These are phyloP conservation scores for Dipus sagitta DNA, from an alignment of 2,797 vertebrate genomes.

Conservation along the genomic window DNA sequence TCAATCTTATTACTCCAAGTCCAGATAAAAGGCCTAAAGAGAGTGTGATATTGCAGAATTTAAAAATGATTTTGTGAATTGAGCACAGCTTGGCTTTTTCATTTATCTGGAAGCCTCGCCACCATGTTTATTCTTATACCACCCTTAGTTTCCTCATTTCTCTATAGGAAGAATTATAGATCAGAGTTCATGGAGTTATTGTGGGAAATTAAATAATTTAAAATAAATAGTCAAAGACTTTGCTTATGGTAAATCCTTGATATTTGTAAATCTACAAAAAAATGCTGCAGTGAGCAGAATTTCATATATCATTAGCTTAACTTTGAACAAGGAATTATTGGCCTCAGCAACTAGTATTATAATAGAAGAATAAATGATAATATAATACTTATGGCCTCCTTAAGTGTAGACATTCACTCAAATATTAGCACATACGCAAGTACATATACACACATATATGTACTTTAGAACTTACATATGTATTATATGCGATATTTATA, in stretches of 20 bases:
- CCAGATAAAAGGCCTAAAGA: not conserved
- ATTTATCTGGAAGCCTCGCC: not conserved
- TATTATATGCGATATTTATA: not conserved
- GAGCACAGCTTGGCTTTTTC: not conserved
- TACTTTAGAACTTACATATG: not conserved
- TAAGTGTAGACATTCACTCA: not conserved
- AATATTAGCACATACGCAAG: not conserved
- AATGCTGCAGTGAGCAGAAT: not conserved
- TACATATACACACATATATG: not conserved
- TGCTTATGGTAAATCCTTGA: not conserved
- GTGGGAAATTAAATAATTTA: conserved; percentile 46
- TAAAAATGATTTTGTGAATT: not conserved
- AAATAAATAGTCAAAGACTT: not conserved
- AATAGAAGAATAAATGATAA: conserved; percentile 48
- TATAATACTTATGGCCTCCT: not conserved
- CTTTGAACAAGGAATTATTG: conserved; percentile 46
- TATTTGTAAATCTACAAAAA: conserved; percentile 33
- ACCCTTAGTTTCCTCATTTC: not conserved
- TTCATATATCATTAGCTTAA: not conserved
- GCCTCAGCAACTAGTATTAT: conserved; percentile 26
- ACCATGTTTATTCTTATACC: not conserved
- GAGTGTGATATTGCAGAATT: not conserved
- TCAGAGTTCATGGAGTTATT: not conserved
- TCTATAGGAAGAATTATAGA: not conserved
- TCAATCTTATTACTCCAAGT: not conserved